Base-by-base conservation (phyloP, 1,140 invertebrate genomes). In the Plodia interpunctella region DNA sequence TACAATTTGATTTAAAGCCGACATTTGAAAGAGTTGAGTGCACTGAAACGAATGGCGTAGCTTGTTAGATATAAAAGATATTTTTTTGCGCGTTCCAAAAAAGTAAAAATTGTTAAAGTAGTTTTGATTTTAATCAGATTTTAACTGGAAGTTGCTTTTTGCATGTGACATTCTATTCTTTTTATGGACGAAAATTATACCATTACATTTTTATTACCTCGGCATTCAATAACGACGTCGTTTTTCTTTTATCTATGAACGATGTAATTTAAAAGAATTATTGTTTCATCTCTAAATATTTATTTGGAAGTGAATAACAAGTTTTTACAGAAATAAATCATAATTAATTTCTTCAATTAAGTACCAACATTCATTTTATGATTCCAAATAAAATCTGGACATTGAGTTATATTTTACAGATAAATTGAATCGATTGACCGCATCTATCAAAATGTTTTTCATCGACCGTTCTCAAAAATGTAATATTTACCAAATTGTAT, bases 1-100 rank as follows among this genome's bases (percentile, higher is more conserved):
- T 76, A 78, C 58, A 66, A 74, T 73, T 80, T 85, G 80, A 87
- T 84, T 88, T 86, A 87, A 78, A 78, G 67, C 74, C 69, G 80
- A 70, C 73, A 62, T 75, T 81, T 75, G 59, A 75, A 80, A 80
- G 70, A 72, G 70, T 77, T 28, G 61, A 73, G 69, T 70, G 66
- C 66, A 65, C 66, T 72, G 72, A 68, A 72, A 74, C 78, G 77
- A 83, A 84, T 80, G 66, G 70, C 60, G 62, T 51, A 57, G 57
- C 63, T 60, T 51, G 60, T 69, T 60, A 78, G 66, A 82, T 78
- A 70, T 61, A 49, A 28, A 55, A 28, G 15, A 63, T 56, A 63
- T 56, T 64, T 74, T 80, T 80, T 77, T 78, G 11, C 30, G 19
- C 15, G 52, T 30, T 32, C 59, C 55, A 57, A 59, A 60, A 63